phyloP scores from a whole-genome alignment of 2,113 vertebrate species.

The Pycnonotus jocosus region DNA sequence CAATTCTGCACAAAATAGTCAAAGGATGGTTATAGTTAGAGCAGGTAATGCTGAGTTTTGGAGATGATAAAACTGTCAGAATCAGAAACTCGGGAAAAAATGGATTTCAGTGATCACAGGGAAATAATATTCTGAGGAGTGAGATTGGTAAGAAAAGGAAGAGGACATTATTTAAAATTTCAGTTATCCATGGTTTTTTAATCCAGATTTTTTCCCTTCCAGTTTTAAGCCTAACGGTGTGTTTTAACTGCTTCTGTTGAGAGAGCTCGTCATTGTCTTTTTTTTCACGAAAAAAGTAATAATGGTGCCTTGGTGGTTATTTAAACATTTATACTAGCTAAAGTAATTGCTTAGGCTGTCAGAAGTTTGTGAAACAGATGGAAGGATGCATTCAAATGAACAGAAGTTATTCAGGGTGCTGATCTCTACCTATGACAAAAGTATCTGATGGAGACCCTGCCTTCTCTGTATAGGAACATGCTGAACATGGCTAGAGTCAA shows the following conservation, averaged over 20 bases:
- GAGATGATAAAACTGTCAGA: not conserved
- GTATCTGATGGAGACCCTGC: not conserved
- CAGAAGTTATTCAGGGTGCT: not conserved
- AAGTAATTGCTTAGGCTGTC: not conserved
- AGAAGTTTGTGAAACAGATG: not conserved
- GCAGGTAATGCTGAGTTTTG: not conserved
- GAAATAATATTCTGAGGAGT: not conserved
- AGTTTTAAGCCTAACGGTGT: not conserved
- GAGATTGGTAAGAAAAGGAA: not conserved
- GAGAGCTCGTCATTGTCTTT: not conserved
- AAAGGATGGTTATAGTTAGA: not conserved
- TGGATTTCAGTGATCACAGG: not conserved
- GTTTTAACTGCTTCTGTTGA: not conserved
- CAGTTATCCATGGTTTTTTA: not conserved
- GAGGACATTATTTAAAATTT: not conserved
- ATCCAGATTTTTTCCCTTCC: not conserved
- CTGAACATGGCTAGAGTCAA: not conserved
- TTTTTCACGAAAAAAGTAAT: not conserved
- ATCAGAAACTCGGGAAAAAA: not conserved
- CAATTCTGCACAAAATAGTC: not conserved
- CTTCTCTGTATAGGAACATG: not conserved
- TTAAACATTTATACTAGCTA: not conserved
- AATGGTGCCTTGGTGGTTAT: not conserved
- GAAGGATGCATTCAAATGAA: not conserved
- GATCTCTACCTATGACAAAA: not conserved